Base-by-base conservation (phyloP, 2,888 invertebrate genomes). In the Drosophila rellima region DNA sequence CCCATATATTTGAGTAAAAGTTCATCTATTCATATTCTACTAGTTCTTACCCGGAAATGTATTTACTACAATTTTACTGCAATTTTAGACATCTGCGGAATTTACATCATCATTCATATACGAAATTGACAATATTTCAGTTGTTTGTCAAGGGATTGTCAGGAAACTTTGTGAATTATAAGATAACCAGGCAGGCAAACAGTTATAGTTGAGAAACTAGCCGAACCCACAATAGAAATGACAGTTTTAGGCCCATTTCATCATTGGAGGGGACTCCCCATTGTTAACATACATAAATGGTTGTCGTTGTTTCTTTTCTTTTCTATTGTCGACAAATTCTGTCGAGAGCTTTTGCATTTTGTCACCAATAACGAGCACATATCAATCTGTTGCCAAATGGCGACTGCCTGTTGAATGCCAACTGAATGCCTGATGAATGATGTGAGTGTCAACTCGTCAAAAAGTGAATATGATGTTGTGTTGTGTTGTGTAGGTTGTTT, bases 261-360 rank as follows among this genome's bases (percentile, higher is more conserved):
- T 40, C 10, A 7, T 15, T 23, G 39, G 7, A 1, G 31, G 48
- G 29, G 7, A 47, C 35, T 26, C 39, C 39, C 26, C 23, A 37
- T 64, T 65, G 52, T 60, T 59, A n/a, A n/a, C n/a, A n/a, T n/a
- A n/a, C n/a, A n/a, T 51, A 55, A 62, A 50, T 62, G 67, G n/a
- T 23, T 62, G 66, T 66, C 50, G 35, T 61, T 62, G 52, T 66
- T 26, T 45, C 15, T 29, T 66, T 26, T 45, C 15, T 29, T 62
- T 37, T 50, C 51, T 65, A 70, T 71, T 64, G 70, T 71, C 23
- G 59, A 63, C 62, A 44, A 37, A 57, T 69, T 52, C 57, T 67
- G 67, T 72, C 67, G 40, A 31, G 56, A 18, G 72, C 42, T 62
- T 72, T 62, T 72, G 72, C 70, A 69, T 54, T 55, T 50, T 61